These are phyloP conservation scores for Fabriciana adippe DNA, from an alignment of 2,888 invertebrate genomes.

Conservation along the genomic window DNA sequence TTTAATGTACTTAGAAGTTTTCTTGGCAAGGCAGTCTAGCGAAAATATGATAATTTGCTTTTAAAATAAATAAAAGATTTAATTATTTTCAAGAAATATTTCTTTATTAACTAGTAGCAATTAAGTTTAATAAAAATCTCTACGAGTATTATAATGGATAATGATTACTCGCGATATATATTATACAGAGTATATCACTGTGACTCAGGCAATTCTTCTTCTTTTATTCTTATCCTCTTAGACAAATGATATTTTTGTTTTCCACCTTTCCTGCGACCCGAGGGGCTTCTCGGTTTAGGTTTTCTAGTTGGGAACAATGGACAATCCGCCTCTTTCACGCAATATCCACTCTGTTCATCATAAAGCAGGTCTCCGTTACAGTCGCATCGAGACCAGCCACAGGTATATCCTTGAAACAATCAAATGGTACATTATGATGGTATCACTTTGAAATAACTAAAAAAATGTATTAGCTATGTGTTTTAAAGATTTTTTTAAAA, in stretches of 20 bases:
- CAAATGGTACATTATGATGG: not conserved
- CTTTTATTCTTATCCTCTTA: slow-evolving; percentile 32
- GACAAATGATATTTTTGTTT: slow-evolving; percentile 28
- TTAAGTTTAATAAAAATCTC: not conserved
- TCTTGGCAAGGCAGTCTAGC: slow-evolving; percentile 1
- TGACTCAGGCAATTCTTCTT: slow-evolving; percentile 27
- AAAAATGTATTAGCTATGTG: too few species aligned
- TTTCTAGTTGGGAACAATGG: slow-evolving; percentile 28
- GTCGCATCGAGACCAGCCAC: slow-evolving; percentile 74
- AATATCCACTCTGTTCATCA: slow-evolving; percentile 49
- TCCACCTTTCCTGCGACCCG: slow-evolving; percentile 18
- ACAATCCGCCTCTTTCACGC: slow-evolving; percentile 47
- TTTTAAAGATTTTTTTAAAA: too few species aligned
- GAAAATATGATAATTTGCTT: slow-evolving; percentile 1
- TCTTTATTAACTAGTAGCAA: not conserved
- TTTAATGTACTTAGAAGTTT: slow-evolving; percentile 4
- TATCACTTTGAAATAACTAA: too few species aligned
- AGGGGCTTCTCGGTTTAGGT: slow-evolving; percentile 22
- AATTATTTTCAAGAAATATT: too few species aligned
- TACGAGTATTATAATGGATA: too few species aligned
- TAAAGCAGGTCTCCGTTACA: slow-evolving; percentile 57
- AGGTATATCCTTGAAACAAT: slow-evolving; percentile 57
- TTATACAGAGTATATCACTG: not conserved
- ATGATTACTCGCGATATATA: not conserved
- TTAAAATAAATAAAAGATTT: not conserved